A percentile compares a stretch with the other conserved stretches of the same genome.
Evolutionary conservation across 2,888 invertebrate genomes (phyloP).

Genomic region (Monoplex corrugatus): DNA sequence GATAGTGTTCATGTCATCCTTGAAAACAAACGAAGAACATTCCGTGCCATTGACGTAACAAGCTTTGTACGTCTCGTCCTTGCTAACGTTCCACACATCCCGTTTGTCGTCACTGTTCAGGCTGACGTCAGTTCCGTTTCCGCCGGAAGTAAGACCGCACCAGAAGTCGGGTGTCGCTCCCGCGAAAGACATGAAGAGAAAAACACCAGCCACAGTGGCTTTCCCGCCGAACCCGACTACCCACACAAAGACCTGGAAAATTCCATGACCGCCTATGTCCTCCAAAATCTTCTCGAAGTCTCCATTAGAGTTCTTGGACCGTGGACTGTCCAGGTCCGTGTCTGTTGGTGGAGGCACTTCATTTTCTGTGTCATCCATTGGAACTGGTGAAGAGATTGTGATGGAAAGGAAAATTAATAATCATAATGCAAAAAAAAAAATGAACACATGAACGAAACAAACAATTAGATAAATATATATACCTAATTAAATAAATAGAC

Average conservation of each 20-base stretch:
- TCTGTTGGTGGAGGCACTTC: too few species aligned
- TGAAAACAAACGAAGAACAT: neutral
- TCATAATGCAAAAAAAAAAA: too few species aligned
- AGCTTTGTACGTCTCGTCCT: neutral
- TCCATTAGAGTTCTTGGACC: too few species aligned
- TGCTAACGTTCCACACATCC: neutral
- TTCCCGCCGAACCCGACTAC: neutral
- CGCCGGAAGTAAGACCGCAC: neutral
- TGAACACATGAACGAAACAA: too few species aligned
- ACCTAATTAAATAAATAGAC: too few species aligned
- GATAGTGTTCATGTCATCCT: neutral
- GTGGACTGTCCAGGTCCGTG: too few species aligned
- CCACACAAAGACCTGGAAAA: slow-evolving; percentile 20
- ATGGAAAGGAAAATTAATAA: too few species aligned
- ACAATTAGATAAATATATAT: too few species aligned
- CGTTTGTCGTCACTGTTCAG: neutral
- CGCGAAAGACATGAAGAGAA: slow-evolving; percentile 31
- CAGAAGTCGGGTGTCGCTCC: slow-evolving; percentile 40
- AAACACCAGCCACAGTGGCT: neutral
- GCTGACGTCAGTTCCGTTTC: slow-evolving; percentile 36
- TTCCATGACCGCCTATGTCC: neutral
- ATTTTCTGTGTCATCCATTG: too few species aligned
- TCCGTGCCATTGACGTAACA: neutral
- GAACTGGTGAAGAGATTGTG: too few species aligned
- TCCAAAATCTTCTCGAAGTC: neutral